Percentiles rank a stretch among this genome's conserved stretches.
Conservation (phyloP, 1,140 invertebrate species). For the Drosophila ercepeae region DNA sequence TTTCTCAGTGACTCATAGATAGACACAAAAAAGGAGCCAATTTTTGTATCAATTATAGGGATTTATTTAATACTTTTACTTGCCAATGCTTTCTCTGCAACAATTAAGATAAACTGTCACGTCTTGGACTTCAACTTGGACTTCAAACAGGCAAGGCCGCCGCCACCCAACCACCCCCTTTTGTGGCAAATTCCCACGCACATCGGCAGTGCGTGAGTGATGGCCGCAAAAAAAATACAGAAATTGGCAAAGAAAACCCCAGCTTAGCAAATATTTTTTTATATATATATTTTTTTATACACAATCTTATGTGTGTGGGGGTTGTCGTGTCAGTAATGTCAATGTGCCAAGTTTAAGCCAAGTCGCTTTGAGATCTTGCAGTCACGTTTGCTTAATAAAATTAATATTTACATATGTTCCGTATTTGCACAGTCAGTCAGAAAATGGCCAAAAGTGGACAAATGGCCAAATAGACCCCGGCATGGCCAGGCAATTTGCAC, state of each 20-base stretch:
- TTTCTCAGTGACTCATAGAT: background rate
- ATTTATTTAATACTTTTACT: background rate
- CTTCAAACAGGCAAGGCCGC: conserved; percentile 1
- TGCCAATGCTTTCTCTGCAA: background rate
- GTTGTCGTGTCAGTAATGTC: conserved; percentile 59
- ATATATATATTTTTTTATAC: background rate
- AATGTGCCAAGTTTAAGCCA: conserved; percentile 34
- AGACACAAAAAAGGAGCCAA: background rate
- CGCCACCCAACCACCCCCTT: background rate
- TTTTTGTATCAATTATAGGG: background rate
- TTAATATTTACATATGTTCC: conserved; percentile 82
- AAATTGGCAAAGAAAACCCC: background rate
- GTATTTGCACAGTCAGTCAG: conserved; percentile 73
- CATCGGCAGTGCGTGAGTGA: conserved; percentile 2
- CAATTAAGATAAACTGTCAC: background rate
- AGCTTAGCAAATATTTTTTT: conserved; percentile 35
- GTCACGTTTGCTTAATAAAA: conserved; percentile 81
- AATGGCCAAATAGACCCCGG: conserved; percentile 63
- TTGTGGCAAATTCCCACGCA: background rate
- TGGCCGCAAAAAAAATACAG: background rate
- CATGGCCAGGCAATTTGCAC: conserved; percentile 75
- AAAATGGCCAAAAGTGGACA: no score
- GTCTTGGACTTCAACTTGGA: background rate
- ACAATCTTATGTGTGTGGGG: conserved; percentile 1
- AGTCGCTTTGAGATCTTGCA: conserved; percentile 51